Conservation (phyloP, 2,113 vertebrate species). For the Micronycteris hirsuta region DNA sequence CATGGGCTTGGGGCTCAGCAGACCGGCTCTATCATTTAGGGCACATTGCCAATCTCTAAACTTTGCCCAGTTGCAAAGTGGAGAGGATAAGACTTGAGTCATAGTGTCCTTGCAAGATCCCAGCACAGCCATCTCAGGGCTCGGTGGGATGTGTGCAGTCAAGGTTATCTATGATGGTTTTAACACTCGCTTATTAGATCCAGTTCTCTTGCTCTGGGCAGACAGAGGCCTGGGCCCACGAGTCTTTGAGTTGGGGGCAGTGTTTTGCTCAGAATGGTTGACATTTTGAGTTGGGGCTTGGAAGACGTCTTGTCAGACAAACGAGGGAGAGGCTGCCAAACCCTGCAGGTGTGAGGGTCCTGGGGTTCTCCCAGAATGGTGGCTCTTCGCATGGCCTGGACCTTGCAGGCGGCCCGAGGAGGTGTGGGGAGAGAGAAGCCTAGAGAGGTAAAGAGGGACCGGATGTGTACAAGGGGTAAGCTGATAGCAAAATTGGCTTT, state of each 20-base stretch:
- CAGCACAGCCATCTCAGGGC: background rate
- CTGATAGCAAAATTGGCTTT: background rate
- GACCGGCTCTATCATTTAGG: background rate
- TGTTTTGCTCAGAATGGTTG: background rate
- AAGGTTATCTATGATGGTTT: background rate
- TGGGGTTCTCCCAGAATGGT: background rate
- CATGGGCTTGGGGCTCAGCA: background rate
- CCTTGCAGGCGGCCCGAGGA: constrained; percentile 5
- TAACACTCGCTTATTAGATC: background rate
- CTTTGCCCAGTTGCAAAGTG: background rate
- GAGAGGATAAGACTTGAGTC: background rate
- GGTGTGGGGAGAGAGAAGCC: background rate
- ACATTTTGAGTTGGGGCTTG: background rate
- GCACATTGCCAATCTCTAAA: background rate
- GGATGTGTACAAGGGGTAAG: background rate
- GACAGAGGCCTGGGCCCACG: background rate
- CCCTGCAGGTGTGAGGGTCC: background rate
- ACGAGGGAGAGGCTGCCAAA: background rate
- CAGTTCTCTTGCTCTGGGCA: background rate
- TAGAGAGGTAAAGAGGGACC: background rate
- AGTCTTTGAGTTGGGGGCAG: background rate
- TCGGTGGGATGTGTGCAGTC: background rate
- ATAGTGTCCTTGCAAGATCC: background rate
- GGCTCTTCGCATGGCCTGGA: background rate
- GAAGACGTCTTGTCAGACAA: background rate